Percentiles rank a stretch among this genome's conserved stretches.
phyloP scores from a whole-genome alignment of 2,888 invertebrate species.

The Nemurella pictetii region DNA sequence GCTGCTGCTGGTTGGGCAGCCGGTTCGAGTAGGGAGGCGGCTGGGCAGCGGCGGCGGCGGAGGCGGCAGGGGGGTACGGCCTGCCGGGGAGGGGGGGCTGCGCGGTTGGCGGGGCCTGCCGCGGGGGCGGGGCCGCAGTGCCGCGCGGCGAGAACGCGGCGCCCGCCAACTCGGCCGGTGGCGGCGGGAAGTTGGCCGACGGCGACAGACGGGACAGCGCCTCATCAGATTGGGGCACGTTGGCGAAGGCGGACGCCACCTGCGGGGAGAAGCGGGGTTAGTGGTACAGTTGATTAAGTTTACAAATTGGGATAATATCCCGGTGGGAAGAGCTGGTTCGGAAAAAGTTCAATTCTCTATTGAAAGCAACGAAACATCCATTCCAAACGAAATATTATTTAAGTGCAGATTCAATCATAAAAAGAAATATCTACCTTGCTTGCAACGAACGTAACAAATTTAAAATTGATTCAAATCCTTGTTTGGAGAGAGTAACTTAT shows the following conservation, averaged over 20 bases:
- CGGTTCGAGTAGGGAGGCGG: conserved; percentile 44
- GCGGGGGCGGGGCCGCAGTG: conserved; percentile 34
- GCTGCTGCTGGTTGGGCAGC: conserved; percentile 41
- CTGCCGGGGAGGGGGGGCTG: conserved; percentile 35
- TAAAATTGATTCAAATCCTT: too few species aligned
- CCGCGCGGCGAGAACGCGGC: not conserved
- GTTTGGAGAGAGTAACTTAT: too few species aligned
- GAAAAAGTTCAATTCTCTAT: too few species aligned
- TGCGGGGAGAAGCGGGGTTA: too few species aligned
- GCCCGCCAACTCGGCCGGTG: conserved; percentile 28
- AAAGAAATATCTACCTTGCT: too few species aligned
- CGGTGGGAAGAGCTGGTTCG: too few species aligned
- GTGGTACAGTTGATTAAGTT: too few species aligned
- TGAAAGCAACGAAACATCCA: too few species aligned
- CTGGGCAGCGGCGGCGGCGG: conserved; percentile 32
- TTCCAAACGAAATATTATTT: too few species aligned
- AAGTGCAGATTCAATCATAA: too few species aligned
- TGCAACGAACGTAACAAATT: too few species aligned
- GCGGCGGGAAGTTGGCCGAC: conserved; percentile 28
- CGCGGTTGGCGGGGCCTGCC: conserved; percentile 31
- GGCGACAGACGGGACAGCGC: conserved; percentile 34
- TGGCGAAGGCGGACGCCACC: conserved; percentile 40
- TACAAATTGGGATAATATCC: too few species aligned
- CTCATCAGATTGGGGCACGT: conserved; percentile 23
- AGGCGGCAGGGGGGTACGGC: conserved; percentile 18